Percentiles rank a stretch among this genome's conserved stretches.
These are phyloP conservation scores for Mohoua ochrocephala DNA, from an alignment of 2,113 vertebrate species.

Conservation along the genomic window DNA sequence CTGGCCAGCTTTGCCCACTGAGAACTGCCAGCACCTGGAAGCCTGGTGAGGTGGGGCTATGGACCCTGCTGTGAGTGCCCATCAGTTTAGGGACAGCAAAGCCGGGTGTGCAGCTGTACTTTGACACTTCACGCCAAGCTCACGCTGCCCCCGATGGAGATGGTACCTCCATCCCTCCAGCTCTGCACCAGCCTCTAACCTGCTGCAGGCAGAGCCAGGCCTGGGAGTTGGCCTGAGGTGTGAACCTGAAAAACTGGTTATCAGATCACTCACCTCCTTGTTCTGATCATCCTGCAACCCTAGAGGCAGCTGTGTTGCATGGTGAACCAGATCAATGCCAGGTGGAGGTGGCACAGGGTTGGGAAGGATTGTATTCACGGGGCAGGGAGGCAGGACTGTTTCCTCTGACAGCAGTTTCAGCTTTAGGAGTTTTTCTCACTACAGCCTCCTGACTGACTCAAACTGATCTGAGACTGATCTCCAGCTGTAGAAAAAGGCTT, in stretches of 20 bases:
- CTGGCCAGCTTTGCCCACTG: not conserved
- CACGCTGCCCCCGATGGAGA: not conserved
- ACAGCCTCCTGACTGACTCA: not conserved
- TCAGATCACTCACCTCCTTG: not conserved
- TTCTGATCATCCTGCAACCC: not conserved
- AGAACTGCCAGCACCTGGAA: not conserved
- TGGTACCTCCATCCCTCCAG: not conserved
- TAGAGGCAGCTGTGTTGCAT: not conserved
- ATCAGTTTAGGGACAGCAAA: not conserved
- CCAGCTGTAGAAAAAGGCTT: not conserved
- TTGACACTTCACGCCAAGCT: fast-evolving
- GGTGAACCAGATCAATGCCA: not conserved
- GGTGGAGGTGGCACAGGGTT: not conserved
- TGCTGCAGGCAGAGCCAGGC: not conserved
- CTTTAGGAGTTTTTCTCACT: not conserved
- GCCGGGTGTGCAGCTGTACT: not conserved
- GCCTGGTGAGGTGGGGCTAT: too few relatives aligned
- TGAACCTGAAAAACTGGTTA: constrained; percentile 24
- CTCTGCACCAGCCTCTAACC: not conserved
- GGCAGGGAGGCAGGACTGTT: not conserved
- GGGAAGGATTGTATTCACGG: not conserved
- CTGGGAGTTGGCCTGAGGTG: not conserved
- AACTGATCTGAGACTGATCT: not conserved
- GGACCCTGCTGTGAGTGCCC: too few relatives aligned
- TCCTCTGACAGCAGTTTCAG: not conserved